Evolutionary conservation across 2,113 vertebrate genomes (phyloP).

Genomic region (Megaceryle maxima): DNA sequence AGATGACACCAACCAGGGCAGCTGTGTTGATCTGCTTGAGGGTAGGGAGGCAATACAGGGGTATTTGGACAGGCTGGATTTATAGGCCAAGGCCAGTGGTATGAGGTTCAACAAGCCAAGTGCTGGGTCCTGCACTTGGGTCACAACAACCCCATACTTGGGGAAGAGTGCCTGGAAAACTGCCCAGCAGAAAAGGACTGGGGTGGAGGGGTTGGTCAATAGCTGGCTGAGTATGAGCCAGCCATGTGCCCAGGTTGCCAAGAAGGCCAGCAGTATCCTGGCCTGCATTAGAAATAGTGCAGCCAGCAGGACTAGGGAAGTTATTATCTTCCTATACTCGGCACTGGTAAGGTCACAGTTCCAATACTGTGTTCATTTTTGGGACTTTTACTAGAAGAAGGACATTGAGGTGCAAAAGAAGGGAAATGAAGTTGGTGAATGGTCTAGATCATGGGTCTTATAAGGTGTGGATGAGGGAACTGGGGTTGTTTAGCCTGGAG

Average conservation of each 20-base stretch:
- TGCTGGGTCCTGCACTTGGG: not conserved
- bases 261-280: not conserved
- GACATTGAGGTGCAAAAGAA: not conserved
- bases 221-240: no score
- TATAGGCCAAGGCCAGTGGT: not conserved
- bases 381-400: not conserved
- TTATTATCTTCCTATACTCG: not conserved
- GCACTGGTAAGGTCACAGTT: not conserved
- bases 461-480: not conserved
- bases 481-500: not conserved
- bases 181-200: not conserved
- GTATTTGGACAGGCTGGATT: not conserved
- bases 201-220: no score
- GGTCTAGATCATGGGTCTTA: not conserved
- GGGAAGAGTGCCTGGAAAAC: not conserved
- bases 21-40: not conserved
- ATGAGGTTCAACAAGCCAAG: not conserved
- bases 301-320: not conserved
- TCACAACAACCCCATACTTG: not conserved
- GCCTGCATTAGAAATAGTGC: no score
- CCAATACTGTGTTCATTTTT: not conserved
- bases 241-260: no score
- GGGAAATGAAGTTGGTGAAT: not conserved
- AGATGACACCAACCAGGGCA: not conserved
- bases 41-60: not conserved